Conservation (phyloP, 2,797 vertebrate genomes). For the Scomberomorus guttatus region DNA sequence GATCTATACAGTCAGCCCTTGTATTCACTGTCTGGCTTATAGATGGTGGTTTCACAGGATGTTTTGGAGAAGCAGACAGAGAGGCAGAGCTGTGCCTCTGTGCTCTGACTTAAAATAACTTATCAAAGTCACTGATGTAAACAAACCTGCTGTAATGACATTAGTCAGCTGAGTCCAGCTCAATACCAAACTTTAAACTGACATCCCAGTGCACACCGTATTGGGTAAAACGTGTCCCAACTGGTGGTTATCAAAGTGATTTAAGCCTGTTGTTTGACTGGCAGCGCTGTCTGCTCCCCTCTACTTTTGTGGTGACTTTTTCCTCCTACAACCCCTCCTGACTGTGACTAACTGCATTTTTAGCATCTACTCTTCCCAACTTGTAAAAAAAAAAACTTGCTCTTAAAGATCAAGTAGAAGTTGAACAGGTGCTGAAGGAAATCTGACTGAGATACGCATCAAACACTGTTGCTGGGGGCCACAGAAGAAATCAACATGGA, state of each 20-base stretch:
- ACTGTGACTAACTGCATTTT: neutral
- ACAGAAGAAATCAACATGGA: neutral
- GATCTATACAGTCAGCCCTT: neutral
- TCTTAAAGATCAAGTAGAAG: conserved; percentile 36
- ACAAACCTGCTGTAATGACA: no score
- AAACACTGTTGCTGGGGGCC: neutral
- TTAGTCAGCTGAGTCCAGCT: no score
- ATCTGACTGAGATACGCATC: conserved; percentile 1
- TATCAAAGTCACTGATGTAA: neutral
- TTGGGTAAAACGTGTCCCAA: no score
- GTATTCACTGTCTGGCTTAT: neutral
- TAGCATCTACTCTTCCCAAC: neutral
- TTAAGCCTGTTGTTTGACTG: neutral
- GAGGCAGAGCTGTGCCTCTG: neutral
- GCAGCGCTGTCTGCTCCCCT: no score
- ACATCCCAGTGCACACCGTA: no score
- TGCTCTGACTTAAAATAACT: conserved; percentile 14
- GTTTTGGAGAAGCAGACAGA: neutral
- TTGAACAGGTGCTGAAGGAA: conserved; percentile 12
- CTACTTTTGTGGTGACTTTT: neutral
- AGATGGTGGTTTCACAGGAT: neutral
- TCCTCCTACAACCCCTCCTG: neutral
- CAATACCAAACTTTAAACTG: no score
- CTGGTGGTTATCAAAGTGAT: no score
- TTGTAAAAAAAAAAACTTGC: neutral